A percentile compares a stretch with the other conserved stretches of the same genome.
phyloP scores from a whole-genome alignment of 2,797 vertebrate genomes.

The Hoplostethus atlanticus region DNA sequence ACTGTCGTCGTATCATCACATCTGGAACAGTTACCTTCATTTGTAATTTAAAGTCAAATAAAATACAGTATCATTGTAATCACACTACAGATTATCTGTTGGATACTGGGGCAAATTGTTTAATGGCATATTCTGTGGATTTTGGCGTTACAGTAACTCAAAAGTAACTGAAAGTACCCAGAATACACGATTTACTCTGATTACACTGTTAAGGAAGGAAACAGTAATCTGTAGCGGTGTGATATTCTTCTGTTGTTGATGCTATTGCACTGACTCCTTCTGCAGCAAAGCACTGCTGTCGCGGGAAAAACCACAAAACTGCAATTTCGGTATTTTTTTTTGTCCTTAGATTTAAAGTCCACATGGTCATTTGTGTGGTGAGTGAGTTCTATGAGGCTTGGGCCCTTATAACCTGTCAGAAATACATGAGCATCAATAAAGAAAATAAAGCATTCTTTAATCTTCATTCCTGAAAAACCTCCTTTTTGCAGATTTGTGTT shows the following conservation, averaged over 20 bases:
- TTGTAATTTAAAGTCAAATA: background rate
- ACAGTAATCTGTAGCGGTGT: background rate
- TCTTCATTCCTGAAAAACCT: background rate
- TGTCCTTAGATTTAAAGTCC: no score
- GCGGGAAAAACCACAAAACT: constrained; percentile 19
- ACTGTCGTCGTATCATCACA: background rate
- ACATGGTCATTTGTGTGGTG: background rate
- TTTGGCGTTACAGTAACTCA: background rate
- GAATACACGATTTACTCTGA: no score
- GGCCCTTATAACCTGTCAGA: background rate
- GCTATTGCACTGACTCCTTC: constrained; percentile 30
- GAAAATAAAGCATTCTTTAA: background rate
- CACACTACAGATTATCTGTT: background rate
- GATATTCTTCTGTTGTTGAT: constrained; percentile 17
- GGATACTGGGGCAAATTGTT: background rate
- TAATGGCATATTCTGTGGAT: background rate
- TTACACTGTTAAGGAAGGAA: background rate
- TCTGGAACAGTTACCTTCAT: background rate
- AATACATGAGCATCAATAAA: background rate
- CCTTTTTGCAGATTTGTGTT: constrained; percentile 8
- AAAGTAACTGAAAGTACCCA: background rate
- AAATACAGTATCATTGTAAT: background rate
- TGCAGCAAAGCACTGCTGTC: constrained; percentile 27
- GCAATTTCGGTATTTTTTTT: background rate
- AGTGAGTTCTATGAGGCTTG: background rate